A percentile compares a stretch with the other conserved stretches of the same genome.
Conservation (phyloP, 2,888 invertebrate genomes). For the Terebella lapidaria region DNA sequence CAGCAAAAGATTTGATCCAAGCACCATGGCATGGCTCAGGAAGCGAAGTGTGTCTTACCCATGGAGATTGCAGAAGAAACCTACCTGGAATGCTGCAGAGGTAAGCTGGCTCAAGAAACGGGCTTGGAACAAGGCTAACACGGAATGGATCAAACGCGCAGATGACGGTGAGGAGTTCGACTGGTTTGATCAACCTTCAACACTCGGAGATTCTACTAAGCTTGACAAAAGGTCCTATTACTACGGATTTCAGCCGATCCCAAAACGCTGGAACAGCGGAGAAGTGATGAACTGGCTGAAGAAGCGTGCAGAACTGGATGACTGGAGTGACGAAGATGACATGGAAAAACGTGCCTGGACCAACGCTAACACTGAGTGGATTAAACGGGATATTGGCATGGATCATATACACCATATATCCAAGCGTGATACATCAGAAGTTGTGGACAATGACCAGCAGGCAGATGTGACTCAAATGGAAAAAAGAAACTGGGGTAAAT, state of each 20-base stretch:
- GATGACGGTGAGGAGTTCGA: constrained; percentile 6
- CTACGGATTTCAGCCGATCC: not conserved
- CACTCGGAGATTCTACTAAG: constrained; percentile 5
- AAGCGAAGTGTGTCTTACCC: constrained; percentile 1
- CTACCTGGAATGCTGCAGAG: constrained; percentile 8
- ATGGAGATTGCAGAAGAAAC: constrained; percentile 14
- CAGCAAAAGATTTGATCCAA: constrained; percentile 11
- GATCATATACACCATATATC: not conserved
- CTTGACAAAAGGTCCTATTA: constrained; percentile 9
- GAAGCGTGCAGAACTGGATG: not conserved
- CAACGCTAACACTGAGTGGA: constrained; percentile 18
- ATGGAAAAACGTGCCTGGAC: constrained; percentile 17
- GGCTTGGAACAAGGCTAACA: constrained; percentile 17
- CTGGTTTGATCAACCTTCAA: constrained; percentile 15
- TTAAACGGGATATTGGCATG: constrained; percentile 7
- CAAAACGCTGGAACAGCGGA: constrained; percentile 8
- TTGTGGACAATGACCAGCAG: not conserved
- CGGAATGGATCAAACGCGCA: constrained; percentile 16
- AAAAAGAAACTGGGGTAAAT: constrained; percentile 10
- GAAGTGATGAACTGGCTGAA: constrained; percentile 15
- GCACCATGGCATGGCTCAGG: constrained; percentile 13
- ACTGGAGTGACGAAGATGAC: not conserved
- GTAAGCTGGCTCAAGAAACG: constrained; percentile 15
- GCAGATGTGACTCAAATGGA: not conserved
- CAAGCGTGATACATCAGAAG: not conserved